A percentile compares a stretch with the other conserved stretches of the same genome.
Conservation (phyloP, 1,140 invertebrate species). For the Apis florea region DNA sequence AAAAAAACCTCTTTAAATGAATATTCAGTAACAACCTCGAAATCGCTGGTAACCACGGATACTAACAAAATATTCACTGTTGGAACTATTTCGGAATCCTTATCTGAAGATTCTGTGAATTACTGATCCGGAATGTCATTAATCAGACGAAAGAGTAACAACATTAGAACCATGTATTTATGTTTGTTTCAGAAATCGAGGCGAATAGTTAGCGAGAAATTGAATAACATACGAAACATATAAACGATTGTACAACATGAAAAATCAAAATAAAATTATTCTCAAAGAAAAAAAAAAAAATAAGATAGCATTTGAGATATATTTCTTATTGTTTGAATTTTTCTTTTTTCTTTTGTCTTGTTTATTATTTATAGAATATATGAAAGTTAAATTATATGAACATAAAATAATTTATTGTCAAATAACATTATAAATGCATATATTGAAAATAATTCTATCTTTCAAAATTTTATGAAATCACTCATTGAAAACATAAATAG, state of each 20-base stretch:
- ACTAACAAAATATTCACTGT: slow-evolving; percentile 5
- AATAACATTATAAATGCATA: too few relatives aligned
- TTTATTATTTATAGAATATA: too few relatives aligned
- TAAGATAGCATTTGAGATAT: too few relatives aligned
- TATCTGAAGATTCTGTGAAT: neutral
- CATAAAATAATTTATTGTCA: too few relatives aligned
- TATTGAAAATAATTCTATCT: too few relatives aligned
- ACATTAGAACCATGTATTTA: neutral
- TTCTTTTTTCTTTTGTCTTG: too few relatives aligned
- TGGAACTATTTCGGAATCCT: slow-evolving; percentile 7
- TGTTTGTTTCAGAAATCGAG: neutral
- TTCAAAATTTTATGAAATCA: too few relatives aligned
- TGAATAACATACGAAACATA: neutral
- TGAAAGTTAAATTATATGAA: too few relatives aligned
- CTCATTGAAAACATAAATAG: too few relatives aligned
- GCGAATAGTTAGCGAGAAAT: neutral
- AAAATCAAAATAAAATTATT: neutral
- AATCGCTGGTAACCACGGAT: neutral
- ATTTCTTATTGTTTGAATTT: too few relatives aligned
- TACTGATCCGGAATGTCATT: slow-evolving; percentile 4
- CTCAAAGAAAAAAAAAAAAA: neutral
- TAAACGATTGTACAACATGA: neutral
- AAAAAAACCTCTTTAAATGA: neutral
- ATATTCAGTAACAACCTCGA: neutral
- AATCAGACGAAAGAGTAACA: slow-evolving; percentile 5